Base-by-base conservation (phyloP, 2,888 invertebrate species). In the Idaea dimidiata region DNA sequence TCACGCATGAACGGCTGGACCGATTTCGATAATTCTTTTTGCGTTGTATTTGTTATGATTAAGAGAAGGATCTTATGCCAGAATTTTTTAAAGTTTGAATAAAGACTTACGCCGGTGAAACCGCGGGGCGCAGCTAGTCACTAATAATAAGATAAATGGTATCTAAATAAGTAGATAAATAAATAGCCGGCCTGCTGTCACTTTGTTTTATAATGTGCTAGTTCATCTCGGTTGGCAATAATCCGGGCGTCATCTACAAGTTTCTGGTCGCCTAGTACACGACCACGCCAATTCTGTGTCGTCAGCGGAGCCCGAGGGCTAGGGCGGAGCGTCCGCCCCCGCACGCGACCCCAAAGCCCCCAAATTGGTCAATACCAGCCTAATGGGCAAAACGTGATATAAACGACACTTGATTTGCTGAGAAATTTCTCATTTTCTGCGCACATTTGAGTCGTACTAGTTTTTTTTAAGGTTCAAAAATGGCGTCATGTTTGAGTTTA, bases 221-320 rank as follows among this genome's bases (percentile, higher is more conserved):
- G 16, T 16, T 54, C 54, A 54, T 54, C 54, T 24, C 66, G 57
- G 62, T 60, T 63, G 16, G 16, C 14, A 60, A 56, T 55, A 18
- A 54, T 54, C 17, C 62, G 61, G 61, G 63, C 65, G 65, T 63
- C 60, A 56, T 57, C 61, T 60, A 62, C 66, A 61, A 31, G 67
- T 60, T 62, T 24, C 64, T 63, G 64, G 65, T 62, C 65, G 67
- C 67, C 67, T 65, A 60, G 63, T 67, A 59, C 62, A 8, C 10
- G 54, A 18, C 56, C 82, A 83, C 87, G 87, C 88, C 85, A 86
- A 83, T 82, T 71, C 77, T 69, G 78, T 88, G 89, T 88, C 74
- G 76, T 75, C 74, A 62, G 62, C 60, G 64, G 43, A 67, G 67
- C 67, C 65, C 67, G 65, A 67, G 82, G 85, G 80, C 79, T 65